A percentile compares a stretch with the other conserved stretches of the same genome.
phyloP scores from a whole-genome alignment of 2,113 vertebrate species.

The Irena cyanogastra region DNA sequence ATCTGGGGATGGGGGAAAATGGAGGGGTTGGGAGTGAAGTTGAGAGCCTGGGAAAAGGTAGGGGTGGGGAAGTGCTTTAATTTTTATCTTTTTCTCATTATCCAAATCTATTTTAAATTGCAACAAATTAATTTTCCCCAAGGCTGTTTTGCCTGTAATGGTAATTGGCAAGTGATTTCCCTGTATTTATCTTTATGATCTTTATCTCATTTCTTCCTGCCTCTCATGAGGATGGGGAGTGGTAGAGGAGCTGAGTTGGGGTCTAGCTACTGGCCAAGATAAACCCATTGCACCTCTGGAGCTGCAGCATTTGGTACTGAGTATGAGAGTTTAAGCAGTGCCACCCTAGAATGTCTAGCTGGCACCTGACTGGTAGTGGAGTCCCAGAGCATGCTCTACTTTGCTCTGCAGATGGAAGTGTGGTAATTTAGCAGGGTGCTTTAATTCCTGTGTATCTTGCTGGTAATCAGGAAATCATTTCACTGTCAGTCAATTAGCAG shows the following conservation, averaged over 20 bases:
- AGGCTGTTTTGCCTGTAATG: neutral
- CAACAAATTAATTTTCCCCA: neutral
- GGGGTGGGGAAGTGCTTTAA: neutral
- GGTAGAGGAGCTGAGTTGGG: neutral
- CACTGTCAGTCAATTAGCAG: neutral
- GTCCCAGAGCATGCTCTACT: neutral
- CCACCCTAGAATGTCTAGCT: neutral
- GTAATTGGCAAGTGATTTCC: neutral
- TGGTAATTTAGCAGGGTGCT: neutral
- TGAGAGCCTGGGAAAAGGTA: neutral
- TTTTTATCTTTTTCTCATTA: neutral
- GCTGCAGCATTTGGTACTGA: neutral
- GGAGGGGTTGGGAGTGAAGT: neutral
- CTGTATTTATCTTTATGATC: neutral
- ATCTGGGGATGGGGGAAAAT: neutral
- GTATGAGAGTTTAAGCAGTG: neutral
- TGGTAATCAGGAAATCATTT: neutral
- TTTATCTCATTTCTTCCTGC: neutral
- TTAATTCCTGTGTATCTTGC: neutral
- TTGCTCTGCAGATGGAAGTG: neutral
- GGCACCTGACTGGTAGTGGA: neutral
- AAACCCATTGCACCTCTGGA: neutral
- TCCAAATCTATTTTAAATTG: neutral
- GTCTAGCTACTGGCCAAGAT: neutral
- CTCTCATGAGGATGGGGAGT: rapidly evolving